Percentiles rank a stretch among this genome's conserved stretches.
Conservation (phyloP, 1,140 invertebrate genomes). For the Eueides isabella region DNA sequence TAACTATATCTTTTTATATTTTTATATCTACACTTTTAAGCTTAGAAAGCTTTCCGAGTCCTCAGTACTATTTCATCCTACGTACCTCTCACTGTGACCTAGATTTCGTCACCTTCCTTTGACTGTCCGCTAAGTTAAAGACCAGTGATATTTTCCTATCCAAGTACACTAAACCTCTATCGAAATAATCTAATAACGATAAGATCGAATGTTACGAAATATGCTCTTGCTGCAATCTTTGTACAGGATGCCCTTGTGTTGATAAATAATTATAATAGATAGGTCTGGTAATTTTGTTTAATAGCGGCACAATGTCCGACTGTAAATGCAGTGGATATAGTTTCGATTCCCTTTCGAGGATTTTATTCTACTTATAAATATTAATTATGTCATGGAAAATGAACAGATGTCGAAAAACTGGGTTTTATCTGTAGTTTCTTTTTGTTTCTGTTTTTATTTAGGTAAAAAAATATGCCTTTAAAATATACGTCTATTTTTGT, state of each 20-base stretch:
- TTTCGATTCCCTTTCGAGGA: too few relatives aligned
- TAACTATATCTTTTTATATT: neutral
- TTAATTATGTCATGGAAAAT: too few relatives aligned
- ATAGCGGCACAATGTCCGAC: too few relatives aligned
- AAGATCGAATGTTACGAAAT: conserved; percentile 7
- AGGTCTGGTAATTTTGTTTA: neutral
- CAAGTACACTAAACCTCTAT: conserved; percentile 11
- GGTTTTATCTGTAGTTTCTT: too few relatives aligned
- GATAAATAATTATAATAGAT: neutral
- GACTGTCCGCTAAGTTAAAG: conserved; percentile 30
- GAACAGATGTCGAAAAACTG: too few relatives aligned
- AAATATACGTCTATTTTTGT: too few relatives aligned
- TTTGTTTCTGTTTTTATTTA: too few relatives aligned
- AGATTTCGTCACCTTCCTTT: conserved; percentile 34
- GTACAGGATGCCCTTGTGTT: neutral
- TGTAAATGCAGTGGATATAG: too few relatives aligned
- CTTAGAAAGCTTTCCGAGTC: conserved; percentile 1
- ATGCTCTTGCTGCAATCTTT: conserved; percentile 1
- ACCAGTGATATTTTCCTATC: conserved; percentile 25
- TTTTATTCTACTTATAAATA: too few relatives aligned
- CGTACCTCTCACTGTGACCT: conserved; percentile 33
- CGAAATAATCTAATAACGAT: conserved; percentile 21
- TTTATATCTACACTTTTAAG: neutral
- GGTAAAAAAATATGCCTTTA: too few relatives aligned
- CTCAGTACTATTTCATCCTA: conserved; percentile 28